Conservation (phyloP, 2,797 vertebrate species). For the Gymnodraco acuticeps region DNA sequence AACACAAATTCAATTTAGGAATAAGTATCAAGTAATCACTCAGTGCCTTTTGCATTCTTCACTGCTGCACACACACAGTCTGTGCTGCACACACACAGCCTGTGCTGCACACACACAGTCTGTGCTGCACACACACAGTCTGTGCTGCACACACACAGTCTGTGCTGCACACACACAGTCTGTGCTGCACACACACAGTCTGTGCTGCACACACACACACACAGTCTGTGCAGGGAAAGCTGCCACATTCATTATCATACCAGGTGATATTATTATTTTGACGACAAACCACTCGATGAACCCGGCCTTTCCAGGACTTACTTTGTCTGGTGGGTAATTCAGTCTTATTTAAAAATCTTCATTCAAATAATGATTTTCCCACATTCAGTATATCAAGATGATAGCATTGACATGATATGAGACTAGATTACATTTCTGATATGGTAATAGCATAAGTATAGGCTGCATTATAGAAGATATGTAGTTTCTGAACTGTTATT, state of each 20-base stretch:
- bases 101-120: background rate
- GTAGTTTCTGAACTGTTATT: no score
- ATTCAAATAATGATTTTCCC: background rate
- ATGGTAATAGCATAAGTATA: no score
- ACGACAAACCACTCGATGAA: background rate
- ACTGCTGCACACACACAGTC: background rate
- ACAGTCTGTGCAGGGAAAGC: background rate
- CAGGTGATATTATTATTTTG: background rate
- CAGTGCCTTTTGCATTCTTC: background rate
- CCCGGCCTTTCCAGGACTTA: no score
- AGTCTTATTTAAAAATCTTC: background rate
- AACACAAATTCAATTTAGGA: background rate
- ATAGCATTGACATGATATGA: no score
- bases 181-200: no score
- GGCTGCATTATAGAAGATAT: no score
- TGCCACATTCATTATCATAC: background rate
- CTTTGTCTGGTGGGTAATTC: background rate
- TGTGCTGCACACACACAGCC: background rate
- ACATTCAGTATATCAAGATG: background rate
- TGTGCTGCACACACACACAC: background rate
- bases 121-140: background rate
- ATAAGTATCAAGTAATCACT: background rate
- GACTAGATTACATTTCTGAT: no score
- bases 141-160: no score
- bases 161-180: background rate